Conservation (phyloP, 1,140 invertebrate species). For the Lepidurus apus region DNA sequence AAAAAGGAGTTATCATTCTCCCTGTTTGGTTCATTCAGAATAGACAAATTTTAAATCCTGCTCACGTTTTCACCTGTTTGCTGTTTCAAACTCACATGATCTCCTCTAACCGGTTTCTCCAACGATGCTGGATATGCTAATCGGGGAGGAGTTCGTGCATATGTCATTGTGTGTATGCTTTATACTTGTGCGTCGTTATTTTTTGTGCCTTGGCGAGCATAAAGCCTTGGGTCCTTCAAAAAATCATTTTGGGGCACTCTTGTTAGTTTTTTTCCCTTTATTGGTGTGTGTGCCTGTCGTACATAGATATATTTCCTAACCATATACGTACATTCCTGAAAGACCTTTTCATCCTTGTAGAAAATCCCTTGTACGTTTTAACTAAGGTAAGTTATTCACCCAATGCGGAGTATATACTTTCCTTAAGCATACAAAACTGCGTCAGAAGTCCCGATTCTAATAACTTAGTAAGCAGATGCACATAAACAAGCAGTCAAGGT, state of each 20-base stretch:
- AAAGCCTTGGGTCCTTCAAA: not conserved
- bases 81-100: not conserved
- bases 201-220: not conserved
- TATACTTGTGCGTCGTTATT: not conserved
- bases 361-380: not conserved
- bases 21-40: not conserved
- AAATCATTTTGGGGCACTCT: not conserved
- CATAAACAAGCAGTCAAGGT: constrained; percentile 19
- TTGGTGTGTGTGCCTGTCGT: not conserved
- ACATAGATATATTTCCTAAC: not conserved
- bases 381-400: not conserved
- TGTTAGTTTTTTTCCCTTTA: not conserved
- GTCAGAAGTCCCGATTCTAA: not conserved
- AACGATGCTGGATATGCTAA: not conserved
- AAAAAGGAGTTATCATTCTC: not conserved
- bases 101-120: not conserved
- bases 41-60: not conserved
- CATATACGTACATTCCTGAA: not conserved
- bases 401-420: not conserved
- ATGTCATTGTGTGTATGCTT: not conserved
- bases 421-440: not conserved
- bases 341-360: not conserved
- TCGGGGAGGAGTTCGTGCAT: too few relatives aligned
- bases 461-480: not conserved
- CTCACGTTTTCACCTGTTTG: constrained; percentile 8